phyloP scores from a whole-genome alignment of 2,797 vertebrate species.

The Momotus momota region DNA sequence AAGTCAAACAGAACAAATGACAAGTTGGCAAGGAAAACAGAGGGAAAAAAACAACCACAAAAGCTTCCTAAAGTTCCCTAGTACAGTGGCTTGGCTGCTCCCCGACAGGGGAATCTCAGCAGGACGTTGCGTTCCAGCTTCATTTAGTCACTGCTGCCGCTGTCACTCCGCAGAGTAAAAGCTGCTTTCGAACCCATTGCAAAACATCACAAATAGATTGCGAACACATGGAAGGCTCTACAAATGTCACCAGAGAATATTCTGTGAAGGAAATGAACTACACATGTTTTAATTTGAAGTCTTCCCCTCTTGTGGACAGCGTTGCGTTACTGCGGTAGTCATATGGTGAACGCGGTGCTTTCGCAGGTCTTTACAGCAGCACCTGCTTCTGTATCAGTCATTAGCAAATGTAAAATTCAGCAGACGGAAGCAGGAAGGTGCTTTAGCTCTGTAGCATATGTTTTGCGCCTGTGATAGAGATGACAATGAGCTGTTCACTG shows the following conservation, averaged over 20 bases:
- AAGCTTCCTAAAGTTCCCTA: neutral
- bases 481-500: neutral
- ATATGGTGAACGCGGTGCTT: neutral
- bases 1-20: constrained; percentile 43
- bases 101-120: neutral
- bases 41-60: neutral
- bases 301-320: neutral
- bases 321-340: neutral
- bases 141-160: neutral
- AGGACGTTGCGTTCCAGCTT: neutral
- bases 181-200: neutral
- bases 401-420: neutral
- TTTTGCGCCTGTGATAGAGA: neutral
- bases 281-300: constrained; percentile 30
- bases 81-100: neutral
- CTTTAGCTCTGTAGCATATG: neutral
- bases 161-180: neutral
- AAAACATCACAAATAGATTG: neutral
- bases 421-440: neutral
- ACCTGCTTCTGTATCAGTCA: neutral
- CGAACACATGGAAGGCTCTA: neutral
- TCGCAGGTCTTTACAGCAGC: neutral
- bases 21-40: neutral
- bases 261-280: neutral
- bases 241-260: constrained; percentile 12